phyloP scores from a whole-genome alignment of 2,888 invertebrate species.

The Pedicia rivosa region DNA sequence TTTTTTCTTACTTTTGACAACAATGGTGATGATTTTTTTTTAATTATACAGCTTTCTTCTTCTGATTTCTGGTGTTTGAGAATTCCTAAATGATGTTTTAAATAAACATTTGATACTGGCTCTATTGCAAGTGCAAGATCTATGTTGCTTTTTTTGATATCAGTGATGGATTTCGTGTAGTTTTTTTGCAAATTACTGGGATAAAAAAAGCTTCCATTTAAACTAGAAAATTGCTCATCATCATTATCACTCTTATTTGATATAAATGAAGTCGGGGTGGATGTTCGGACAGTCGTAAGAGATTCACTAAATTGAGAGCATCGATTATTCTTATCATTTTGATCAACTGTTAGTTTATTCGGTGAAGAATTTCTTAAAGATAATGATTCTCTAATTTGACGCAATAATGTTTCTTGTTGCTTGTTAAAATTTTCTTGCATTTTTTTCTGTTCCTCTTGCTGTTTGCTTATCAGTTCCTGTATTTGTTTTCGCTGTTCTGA shows the following conservation, averaged over 20 bases:
- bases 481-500: slow-evolving; percentile 48
- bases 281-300: not conserved
- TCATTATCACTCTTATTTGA: not conserved
- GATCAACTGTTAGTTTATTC: not conserved
- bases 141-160: no score
- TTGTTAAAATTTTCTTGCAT: slow-evolving; percentile 48
- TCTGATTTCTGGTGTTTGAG: no score
- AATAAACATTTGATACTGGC: slow-evolving; percentile 2
- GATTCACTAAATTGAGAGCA: not conserved
- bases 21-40: no score
- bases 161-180: no score
- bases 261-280: not conserved
- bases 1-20: no score
- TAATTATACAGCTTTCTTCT: no score
- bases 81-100: slow-evolving; percentile 1
- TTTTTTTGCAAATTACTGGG: no score
- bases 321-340: not conserved
- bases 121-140: no score
- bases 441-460: slow-evolving; percentile 43
- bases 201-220: no score
- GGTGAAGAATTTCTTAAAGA: slow-evolving; percentile 10
- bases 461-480: slow-evolving; percentile 41
- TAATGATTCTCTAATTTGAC: no score
- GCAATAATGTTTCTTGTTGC: slow-evolving; percentile 42
- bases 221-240: no score